Percentiles rank a stretch among this genome's conserved stretches.
These are phyloP conservation scores for Strigamia transsilvanica DNA, from an alignment of 2,888 invertebrate genomes.

Conservation along the genomic window DNA sequence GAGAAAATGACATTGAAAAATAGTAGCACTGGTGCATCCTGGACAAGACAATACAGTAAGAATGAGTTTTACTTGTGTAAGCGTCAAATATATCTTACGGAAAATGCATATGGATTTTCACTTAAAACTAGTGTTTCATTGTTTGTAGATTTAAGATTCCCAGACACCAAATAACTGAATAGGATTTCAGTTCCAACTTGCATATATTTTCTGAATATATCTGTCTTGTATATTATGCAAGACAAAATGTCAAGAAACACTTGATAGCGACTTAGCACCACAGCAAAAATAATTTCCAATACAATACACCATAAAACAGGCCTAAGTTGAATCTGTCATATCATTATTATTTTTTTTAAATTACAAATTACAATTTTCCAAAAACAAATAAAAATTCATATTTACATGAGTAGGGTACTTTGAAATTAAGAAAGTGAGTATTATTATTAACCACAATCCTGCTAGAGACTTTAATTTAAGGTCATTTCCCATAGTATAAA, in stretches of 20 bases:
- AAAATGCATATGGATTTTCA: conserved; percentile 9
- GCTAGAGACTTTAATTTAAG: conserved; percentile 5
- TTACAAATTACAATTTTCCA: background rate
- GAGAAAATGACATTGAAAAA: conserved; percentile 4
- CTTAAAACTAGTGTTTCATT: background rate
- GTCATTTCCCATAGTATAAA: background rate
- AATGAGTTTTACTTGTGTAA: background rate
- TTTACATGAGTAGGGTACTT: background rate
- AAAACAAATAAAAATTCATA: background rate
- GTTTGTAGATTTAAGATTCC: background rate
- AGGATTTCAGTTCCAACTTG: background rate
- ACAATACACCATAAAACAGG: background rate
- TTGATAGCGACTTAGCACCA: background rate
- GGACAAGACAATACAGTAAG: background rate
- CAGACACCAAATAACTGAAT: conserved; percentile 1
- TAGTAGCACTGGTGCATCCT: background rate
- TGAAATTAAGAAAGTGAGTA: background rate
- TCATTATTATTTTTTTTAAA: background rate
- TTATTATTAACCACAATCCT: background rate
- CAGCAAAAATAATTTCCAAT: conserved; percentile 2
- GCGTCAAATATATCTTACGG: background rate
- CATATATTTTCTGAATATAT: background rate
- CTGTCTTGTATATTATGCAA: background rate
- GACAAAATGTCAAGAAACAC: background rate
- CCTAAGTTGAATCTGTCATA: background rate